Percentiles rank a stretch among this genome's conserved stretches.
Evolutionary conservation across 2,113 vertebrate genomes (phyloP).

Genomic region (Megatriorchis doriae): DNA sequence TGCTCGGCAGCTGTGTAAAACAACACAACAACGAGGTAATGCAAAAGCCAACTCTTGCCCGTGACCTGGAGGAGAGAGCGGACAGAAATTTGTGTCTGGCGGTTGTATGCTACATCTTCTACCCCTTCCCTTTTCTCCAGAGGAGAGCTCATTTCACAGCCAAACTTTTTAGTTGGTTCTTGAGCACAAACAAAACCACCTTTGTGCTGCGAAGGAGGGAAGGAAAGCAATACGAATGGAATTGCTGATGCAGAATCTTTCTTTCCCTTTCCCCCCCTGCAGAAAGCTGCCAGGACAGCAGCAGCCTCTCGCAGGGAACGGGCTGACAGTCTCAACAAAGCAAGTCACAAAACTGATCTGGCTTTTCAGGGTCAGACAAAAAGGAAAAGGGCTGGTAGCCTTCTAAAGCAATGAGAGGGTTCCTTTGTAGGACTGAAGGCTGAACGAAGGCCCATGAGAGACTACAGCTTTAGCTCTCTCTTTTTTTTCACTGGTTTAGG

Average conservation of each 20-base stretch:
- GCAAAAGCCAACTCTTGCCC: not conserved
- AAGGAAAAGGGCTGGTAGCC: not conserved
- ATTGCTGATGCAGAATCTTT: constrained; percentile 21
- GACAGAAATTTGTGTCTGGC: not conserved
- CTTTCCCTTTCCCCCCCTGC: not conserved
- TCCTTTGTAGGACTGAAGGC: constrained; percentile 3
- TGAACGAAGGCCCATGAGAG: not conserved
- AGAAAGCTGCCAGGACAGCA: constrained; percentile 1
- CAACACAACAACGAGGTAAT: not conserved
- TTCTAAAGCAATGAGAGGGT: not conserved
- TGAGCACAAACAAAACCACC: constrained; percentile 48
- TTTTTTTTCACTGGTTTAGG: not conserved
- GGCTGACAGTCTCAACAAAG: constrained; percentile 38
- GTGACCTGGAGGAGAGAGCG: not conserved
- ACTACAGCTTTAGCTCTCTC: constrained; percentile 4
- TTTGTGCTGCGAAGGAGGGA: constrained; percentile 23
- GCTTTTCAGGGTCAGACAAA: constrained; percentile 38
- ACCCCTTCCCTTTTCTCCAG: not conserved
- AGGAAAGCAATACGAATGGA: not conserved
- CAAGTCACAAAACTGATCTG: not conserved
- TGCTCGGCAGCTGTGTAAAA: not conserved
- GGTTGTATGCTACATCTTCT: not conserved
- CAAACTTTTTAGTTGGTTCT: constrained; percentile 16
- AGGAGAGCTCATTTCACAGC: constrained; percentile 3
- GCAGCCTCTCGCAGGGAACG: not conserved